Base-by-base conservation (phyloP, 2,113 vertebrate species). In the Scomber japonicus region DNA sequence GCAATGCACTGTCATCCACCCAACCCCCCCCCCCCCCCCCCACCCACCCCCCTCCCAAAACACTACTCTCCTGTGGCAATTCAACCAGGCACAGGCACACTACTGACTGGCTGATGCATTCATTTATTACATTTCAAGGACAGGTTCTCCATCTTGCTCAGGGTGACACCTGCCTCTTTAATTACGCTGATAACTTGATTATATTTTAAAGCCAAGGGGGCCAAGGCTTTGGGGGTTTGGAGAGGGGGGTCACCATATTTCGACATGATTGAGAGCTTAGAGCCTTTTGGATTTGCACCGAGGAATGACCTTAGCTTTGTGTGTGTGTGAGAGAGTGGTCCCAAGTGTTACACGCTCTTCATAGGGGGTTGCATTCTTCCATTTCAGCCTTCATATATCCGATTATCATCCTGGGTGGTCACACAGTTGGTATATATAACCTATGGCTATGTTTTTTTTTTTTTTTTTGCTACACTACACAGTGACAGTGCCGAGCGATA, bases 91-190 rank as follows among this genome's bases (percentile, higher is more conserved):
- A 13, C 21, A 21, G 1, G 16, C 64, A 19, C n/a, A 27, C 24
- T 27, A 27, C 24, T 27, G 62, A 27, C 24, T 27, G 62, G 54
- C 78, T 66, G 82, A 89, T 88, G 80, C 80, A 76, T 84, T 80
- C 31, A 63, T 82, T 59, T 87, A 88, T 88, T 81, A 69, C 88
- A 91, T 63, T 89, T 75, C 86, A 89, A 88, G 87, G 89, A 85
- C 92, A 87, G 86, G 80, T 88, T 69, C 81, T 89, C 81, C 15
- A 56, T 91, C 84, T 87, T 73, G 56, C 65, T 86, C 82, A 73
- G 81, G 79, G 80, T 85, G 82, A 84, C 82, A 71, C 76, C 69
- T 54, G 59, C 65, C 61, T 82, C 71, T 66, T 86, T 70, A 83
- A 82, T 89, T 86, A 82, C 65, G 80, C 19, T 86, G 83, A 85